Evolutionary conservation across 2,888 invertebrate species (phyloP), one percentile per base, ranked within the genome.

Genomic region (Lycia hirtaria): DNA sequence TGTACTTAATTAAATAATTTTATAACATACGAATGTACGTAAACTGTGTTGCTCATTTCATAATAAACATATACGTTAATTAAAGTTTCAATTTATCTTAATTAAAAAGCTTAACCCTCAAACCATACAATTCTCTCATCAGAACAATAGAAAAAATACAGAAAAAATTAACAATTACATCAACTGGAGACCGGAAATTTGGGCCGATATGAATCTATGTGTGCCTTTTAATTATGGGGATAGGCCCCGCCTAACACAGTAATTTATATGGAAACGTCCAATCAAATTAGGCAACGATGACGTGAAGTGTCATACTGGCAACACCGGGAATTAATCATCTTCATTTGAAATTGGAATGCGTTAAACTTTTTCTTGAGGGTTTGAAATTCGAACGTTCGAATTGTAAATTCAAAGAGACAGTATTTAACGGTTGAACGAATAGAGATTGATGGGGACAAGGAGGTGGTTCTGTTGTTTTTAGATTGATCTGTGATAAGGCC

Each of bases 181-280:
- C 55, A 54, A n/a, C 64, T 62, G 67, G 70, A 66, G 64, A 65
- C 68, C 68, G 70, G 70, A 70, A 64, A 66, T 62, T 56, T 53
- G 45, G 57, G 45, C 56, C 45, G 67, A 69, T 69, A 65, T 60
- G 60, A 50, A 65, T 65, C 65, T 65, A 64, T 68, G 65, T 61
- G 47, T 56, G 56, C 53, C 62, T 69, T 68, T 70, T 70, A 70
- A 70, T 70, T 65, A 68, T 47, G 60, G 51, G 56, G 61, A 56
- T 60, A 70, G 56, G 64, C 70, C 59, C 65, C 67, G 68, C 66
- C 70, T 66, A 59, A 56, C 57, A 56, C 41, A 52, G 52, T 62
- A 65, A 87, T 88, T 86, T 86, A 85, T 87, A 86, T 82, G 79
- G 73, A 87, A 84, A 83, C 84, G 89, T 89, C 90, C 89, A 91